Base-by-base conservation (phyloP, 1,140 invertebrate species). In the Apis dorsata region DNA sequence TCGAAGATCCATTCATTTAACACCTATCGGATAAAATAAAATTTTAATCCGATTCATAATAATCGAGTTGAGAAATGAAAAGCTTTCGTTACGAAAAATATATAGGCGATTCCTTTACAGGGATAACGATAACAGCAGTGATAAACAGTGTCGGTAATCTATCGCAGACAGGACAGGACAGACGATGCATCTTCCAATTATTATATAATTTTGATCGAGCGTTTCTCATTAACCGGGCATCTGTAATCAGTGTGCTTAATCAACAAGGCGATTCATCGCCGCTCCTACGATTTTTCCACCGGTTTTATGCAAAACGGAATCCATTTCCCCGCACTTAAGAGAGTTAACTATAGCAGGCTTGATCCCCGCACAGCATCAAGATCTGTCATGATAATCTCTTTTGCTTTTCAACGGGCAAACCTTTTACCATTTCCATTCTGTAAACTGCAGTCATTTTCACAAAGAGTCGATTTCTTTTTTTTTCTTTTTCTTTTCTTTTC, bases 321-420 rank as follows among this genome's bases (percentile, higher is more conserved):
- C 63, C 12, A 28, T n/a, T 59, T 49, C 19, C 34, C 17, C 34
- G 15, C 12, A 57, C 49, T 28, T 80, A 34, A 65, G 65, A 51
- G 55, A 74, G 49, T 44, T 73, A 55, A 17, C 70, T 34, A 65
- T 15, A 60, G 69, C 44, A 63, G 70, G 69, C 49, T 55, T 44
- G 78, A 80, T 80, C 70, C 55, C 49, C 28, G 60, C 34, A 73
- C 24, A 80, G 49, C 79, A 80, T 80, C 70, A 74, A 80, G 79
- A 80, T 80, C 70, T 80, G 70, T 80, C 79, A 80, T 69, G 79
- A 74, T 80, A 65, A 80, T 80, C 70, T 74, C 79, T 44, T 74
- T 62, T 74, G 79, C 70, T 51, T 72, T 65, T 28, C 59, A 63
- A 70, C 13, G 51, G 28, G 62, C 5, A n/a, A 73, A 49, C 78